These are phyloP conservation scores for Gymnoscelis rufifasciata DNA, from an alignment of 2,888 invertebrate species.

Conservation along the genomic window DNA sequence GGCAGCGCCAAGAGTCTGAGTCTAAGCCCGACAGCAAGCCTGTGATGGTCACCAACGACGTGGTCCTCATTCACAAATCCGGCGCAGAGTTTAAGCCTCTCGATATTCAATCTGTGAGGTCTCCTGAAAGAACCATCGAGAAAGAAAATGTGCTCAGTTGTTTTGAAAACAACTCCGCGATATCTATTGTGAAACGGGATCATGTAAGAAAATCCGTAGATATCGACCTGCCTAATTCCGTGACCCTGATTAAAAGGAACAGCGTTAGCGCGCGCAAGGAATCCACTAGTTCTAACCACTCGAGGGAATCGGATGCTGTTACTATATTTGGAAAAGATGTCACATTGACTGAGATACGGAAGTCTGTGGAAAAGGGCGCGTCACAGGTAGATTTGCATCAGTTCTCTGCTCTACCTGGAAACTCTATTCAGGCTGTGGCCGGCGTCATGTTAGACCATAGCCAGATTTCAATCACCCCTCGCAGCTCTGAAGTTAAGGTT, in stretches of 20 bases:
- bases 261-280: constrained; percentile 69
- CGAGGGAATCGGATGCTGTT: constrained; percentile 69
- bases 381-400: constrained; percentile 60
- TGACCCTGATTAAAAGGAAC: constrained; percentile 72
- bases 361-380: constrained; percentile 64
- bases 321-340: constrained; percentile 76
- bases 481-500: constrained; percentile 47
- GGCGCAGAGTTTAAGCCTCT: constrained; percentile 67
- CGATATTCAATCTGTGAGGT: constrained; percentile 65
- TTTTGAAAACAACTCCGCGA: constrained; percentile 75
- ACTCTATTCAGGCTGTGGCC: constrained; percentile 43
- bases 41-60: constrained; percentile 72
- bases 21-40: constrained; percentile 59
- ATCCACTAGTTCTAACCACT: constrained; percentile 71
- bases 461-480: constrained; percentile 67
- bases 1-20: constrained; percentile 66
- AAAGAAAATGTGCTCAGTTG: constrained; percentile 74
- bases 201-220: constrained; percentile 69
- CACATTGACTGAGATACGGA: constrained; percentile 70
- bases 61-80: constrained; percentile 70
- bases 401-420: constrained; percentile 59
- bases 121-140: constrained; percentile 65
- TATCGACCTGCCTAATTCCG: constrained; percentile 69
- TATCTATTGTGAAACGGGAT: constrained; percentile 74
- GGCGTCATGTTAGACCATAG: constrained; percentile 57